phyloP scores from a whole-genome alignment of 2,113 vertebrate genomes.

The Sander vitreus region DNA sequence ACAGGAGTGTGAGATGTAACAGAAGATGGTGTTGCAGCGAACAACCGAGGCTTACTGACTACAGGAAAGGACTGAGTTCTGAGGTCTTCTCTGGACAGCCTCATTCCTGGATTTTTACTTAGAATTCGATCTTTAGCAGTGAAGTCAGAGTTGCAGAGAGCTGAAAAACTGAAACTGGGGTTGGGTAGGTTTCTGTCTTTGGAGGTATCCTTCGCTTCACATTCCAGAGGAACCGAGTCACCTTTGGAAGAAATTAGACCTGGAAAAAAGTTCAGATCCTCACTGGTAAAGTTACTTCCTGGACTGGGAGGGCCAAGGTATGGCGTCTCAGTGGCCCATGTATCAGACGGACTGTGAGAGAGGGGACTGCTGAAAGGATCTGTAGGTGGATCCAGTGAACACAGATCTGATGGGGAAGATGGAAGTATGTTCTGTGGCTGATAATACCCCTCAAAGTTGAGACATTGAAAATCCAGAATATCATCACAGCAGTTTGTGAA shows the following conservation, averaged over 20 bases:
- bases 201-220: slow-evolving; percentile 65
- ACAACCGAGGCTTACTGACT: slow-evolving; percentile 65
- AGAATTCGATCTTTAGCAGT: slow-evolving; percentile 62
- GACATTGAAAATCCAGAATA: slow-evolving; percentile 84
- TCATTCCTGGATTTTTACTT: slow-evolving; percentile 61
- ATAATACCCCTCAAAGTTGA: slow-evolving; percentile 85
- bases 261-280: slow-evolving; percentile 82
- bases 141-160: slow-evolving; percentile 59
- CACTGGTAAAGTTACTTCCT: slow-evolving; percentile 80
- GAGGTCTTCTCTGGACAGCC: slow-evolving; percentile 71
- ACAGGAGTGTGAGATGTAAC: slow-evolving; percentile 63
- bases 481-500: slow-evolving; percentile 85
- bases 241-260: slow-evolving; percentile 76
- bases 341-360: slow-evolving; percentile 83
- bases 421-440: slow-evolving; percentile 83
- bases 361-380: slow-evolving; percentile 86
- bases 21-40: slow-evolving; percentile 36
- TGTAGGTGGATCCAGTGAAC: slow-evolving; percentile 80
- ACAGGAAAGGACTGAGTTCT: slow-evolving; percentile 48
- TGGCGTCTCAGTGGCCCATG: slow-evolving; percentile 83
- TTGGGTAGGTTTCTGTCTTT: slow-evolving; percentile 71
- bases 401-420: slow-evolving; percentile 82
- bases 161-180: slow-evolving; percentile 61
- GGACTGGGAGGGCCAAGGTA: slow-evolving; percentile 86
- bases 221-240: slow-evolving; percentile 71